These are phyloP conservation scores for Nasonia oneida DNA, from an alignment of 2,888 invertebrate genomes.

Conservation along the genomic window DNA sequence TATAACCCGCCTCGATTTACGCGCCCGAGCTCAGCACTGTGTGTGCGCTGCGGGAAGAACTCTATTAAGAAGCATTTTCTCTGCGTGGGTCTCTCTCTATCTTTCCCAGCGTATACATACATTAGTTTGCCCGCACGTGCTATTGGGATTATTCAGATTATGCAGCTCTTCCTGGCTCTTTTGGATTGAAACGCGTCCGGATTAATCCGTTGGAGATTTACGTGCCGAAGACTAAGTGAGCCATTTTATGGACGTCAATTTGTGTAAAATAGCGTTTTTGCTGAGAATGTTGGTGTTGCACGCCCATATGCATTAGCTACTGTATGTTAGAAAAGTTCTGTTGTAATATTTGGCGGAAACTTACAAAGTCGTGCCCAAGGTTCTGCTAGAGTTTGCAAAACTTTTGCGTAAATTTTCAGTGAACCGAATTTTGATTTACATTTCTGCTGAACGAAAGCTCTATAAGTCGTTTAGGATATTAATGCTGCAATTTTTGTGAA, in stretches of 20 bases:
- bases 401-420: too few species aligned
- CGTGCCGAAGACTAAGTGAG: neutral
- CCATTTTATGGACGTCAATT: neutral
- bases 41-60: conserved; percentile 9
- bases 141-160: neutral
- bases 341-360: too few species aligned
- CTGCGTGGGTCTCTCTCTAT: neutral
- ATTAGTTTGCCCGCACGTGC: neutral
- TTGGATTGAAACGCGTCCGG: neutral
- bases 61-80: conserved; percentile 34
- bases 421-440: too few species aligned
- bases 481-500: too few species aligned
- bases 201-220: neutral
- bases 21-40: neutral
- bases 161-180: neutral
- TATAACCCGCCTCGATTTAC: neutral
- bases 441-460: too few species aligned
- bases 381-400: too few species aligned
- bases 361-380: too few species aligned
- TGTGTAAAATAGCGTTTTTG: too few species aligned
- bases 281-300: too few species aligned
- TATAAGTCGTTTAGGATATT: too few species aligned
- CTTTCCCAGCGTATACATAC: neutral
- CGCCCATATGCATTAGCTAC: too few species aligned
- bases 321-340: too few species aligned